Conservation (phyloP, 2,797 vertebrate genomes). For the Austrolebias charrua region DNA sequence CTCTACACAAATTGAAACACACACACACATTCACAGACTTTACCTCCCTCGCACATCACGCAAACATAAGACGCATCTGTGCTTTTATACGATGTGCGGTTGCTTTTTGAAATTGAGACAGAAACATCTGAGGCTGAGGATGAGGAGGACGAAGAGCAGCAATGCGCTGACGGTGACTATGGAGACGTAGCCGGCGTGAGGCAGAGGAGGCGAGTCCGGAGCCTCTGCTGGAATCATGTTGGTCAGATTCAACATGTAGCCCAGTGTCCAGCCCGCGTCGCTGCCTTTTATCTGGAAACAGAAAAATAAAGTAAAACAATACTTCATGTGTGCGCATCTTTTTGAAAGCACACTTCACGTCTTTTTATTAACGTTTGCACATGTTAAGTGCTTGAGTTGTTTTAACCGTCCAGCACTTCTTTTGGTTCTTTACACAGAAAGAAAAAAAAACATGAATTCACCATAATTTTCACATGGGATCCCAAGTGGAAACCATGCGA, state of each 20-base stretch:
- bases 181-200: constrained; percentile 82
- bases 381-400: no score
- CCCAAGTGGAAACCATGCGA: no score
- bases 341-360: background rate
- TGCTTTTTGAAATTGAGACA: constrained; percentile 78
- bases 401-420: no score
- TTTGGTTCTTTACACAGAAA: no score
- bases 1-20: background rate
- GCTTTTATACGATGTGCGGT: constrained; percentile 82
- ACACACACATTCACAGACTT: constrained; percentile 11
- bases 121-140: constrained; percentile 73
- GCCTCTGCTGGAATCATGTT: constrained; percentile 96
- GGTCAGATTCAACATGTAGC: constrained; percentile 98
- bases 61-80: no score
- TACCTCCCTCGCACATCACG: background rate
- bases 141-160: constrained; percentile 73
- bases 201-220: constrained; percentile 76
- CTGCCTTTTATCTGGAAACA: constrained; percentile 83
- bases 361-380: no score
- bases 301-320: background rate
- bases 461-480: no score
- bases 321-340: background rate
- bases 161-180: constrained; percentile 84
- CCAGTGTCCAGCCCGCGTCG: constrained; percentile 94
- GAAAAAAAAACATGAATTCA: no score